These are phyloP conservation scores for Gymnothorax javanicus DNA, from an alignment of 2,797 vertebrate genomes.

Conservation along the genomic window DNA sequence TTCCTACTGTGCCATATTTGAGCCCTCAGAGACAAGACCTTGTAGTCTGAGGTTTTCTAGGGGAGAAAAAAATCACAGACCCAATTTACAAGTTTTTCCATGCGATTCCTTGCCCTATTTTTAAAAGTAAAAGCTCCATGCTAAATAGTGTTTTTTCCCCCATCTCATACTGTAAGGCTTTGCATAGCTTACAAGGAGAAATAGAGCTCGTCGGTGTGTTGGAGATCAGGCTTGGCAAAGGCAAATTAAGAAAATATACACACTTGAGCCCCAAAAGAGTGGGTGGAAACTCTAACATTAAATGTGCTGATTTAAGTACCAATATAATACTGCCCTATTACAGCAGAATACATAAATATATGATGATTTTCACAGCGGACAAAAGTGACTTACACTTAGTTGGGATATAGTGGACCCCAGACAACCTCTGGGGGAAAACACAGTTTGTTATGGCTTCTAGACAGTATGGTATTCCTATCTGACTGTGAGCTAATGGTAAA, in stretches of 20 bases:
- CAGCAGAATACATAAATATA: neutral
- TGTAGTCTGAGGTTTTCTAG: neutral
- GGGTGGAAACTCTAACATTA: neutral
- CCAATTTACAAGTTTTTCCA: constrained; percentile 5
- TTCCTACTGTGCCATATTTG: neutral
- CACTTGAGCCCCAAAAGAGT: neutral
- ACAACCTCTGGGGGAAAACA: neutral
- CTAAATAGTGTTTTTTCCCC: neutral
- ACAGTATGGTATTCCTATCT: neutral
- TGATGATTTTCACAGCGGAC: neutral
- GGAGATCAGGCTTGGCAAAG: neutral
- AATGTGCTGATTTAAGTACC: neutral
- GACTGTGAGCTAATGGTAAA: neutral
- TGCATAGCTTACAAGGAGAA: neutral
- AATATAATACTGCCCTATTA: neutral
- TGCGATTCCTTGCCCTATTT: neutral
- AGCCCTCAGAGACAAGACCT: constrained; percentile 1
- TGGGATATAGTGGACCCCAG: neutral
- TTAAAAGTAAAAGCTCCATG: neutral
- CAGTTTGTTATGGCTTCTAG: neutral
- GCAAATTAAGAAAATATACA: neutral
- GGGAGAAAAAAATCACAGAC: neutral
- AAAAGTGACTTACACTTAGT: neutral
- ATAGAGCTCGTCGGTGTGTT: neutral
- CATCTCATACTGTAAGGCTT: neutral